phyloP scores from a whole-genome alignment of 2,113 vertebrate species.

The Tetraodon nigroviridis region DNA sequence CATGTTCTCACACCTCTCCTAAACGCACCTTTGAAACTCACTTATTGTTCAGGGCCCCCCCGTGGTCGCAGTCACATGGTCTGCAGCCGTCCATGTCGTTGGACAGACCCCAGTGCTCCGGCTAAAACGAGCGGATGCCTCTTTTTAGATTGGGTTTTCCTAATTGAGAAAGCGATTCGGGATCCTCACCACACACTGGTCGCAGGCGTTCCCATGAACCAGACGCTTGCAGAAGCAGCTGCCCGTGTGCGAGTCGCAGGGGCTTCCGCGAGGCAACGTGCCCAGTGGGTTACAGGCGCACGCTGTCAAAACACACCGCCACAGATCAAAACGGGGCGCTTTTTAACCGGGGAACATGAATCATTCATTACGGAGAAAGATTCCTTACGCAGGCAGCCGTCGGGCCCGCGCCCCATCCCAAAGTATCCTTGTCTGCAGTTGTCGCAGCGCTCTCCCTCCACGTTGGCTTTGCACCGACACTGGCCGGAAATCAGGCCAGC shows the following conservation, averaged over 20 bases:
- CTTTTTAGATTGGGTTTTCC: neutral
- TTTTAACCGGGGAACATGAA: neutral
- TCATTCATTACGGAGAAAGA: neutral
- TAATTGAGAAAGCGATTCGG: neutral
- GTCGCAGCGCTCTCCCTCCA: conserved; percentile 91
- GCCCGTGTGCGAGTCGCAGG: conserved; percentile 84
- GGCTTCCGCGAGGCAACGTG: conserved; percentile 82
- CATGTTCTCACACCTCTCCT: neutral
- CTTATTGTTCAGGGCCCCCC: conserved; percentile 86
- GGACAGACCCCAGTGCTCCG: conserved; percentile 92
- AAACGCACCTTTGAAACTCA: conserved; percentile 40
- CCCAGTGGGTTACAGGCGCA: conserved; percentile 89
- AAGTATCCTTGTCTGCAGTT: conserved; percentile 89
- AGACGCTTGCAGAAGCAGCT: conserved; percentile 92
- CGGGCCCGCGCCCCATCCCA: conserved; percentile 81
- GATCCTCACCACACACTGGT: conserved; percentile 81
- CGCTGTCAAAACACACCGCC: conserved; percentile 67
- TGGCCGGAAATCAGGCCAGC: conserved; percentile 87
- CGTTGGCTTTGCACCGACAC: conserved; percentile 88
- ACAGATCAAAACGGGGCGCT: too few relatives aligned
- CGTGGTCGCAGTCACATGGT: conserved; percentile 89
- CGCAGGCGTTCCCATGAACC: conserved; percentile 83
- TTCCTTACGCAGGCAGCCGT: conserved; percentile 86
- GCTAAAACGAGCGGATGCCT: conserved; percentile 61
- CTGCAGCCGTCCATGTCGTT: conserved; percentile 93